Percentiles rank a stretch among this genome's conserved stretches.
Conservation (phyloP, 2,888 invertebrate genomes). For the Cordylochernes scorpioides region DNA sequence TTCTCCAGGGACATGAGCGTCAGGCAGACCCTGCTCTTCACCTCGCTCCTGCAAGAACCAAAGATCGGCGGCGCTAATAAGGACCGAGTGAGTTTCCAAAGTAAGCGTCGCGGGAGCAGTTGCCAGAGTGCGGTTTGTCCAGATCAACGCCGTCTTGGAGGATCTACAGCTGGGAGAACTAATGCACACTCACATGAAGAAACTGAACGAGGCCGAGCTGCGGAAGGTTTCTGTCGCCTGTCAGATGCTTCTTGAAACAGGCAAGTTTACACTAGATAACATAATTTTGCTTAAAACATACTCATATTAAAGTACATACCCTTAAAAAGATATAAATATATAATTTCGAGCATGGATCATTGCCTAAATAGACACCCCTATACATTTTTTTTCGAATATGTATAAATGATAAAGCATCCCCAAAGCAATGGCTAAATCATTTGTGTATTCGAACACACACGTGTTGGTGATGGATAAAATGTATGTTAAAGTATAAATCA, state of each 20-base stretch:
- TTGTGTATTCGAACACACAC: too few relatives aligned
- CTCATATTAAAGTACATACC: too few relatives aligned
- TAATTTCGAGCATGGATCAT: too few relatives aligned
- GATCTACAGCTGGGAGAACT: constrained; percentile 73
- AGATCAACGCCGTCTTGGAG: constrained; percentile 67
- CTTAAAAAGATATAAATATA: too few relatives aligned
- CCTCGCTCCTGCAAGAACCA: constrained; percentile 40
- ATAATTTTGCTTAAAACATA: too few relatives aligned
- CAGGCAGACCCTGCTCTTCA: constrained; percentile 56
- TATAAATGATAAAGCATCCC: too few relatives aligned
- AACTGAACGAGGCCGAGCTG: constrained; percentile 61
- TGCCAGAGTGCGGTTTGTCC: constrained; percentile 16
- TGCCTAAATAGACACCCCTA: too few relatives aligned
- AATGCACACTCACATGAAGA: constrained; percentile 52
- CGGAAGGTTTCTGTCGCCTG: constrained; percentile 65
- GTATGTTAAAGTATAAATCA: not conserved
- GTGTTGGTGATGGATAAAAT: too few relatives aligned
- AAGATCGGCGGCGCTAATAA: constrained; percentile 37
- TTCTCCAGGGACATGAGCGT: constrained; percentile 65
- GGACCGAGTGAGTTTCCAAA: constrained; percentile 32
- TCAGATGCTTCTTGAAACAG: constrained; percentile 39
- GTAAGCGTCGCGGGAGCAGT: not conserved
- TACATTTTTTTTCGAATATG: too few relatives aligned
- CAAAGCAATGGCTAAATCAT: too few relatives aligned
- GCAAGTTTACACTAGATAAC: too few relatives aligned